Percentiles rank a stretch among this genome's conserved stretches.
Conservation (phyloP, 2,113 vertebrate genomes). For the Riparia riparia region DNA sequence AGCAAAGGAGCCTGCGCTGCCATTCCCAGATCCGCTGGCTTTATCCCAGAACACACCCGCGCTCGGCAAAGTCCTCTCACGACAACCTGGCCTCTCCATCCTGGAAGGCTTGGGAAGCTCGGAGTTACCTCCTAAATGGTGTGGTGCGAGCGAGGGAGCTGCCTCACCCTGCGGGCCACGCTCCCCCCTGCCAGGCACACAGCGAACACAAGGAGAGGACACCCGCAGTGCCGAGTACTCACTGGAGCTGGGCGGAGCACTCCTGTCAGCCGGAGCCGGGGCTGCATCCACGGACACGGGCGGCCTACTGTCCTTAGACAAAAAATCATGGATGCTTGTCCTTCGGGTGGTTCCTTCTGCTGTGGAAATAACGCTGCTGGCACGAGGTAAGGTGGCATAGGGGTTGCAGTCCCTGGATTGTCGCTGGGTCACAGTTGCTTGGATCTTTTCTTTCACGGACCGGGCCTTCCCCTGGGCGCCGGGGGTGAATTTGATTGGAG, state of each 20-base stretch:
- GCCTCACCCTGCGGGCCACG: conserved; percentile 1
- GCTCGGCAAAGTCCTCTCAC: conserved; percentile 79
- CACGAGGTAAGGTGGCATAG: conserved; percentile 90
- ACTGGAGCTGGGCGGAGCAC: conserved; percentile 84
- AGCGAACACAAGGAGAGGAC: conserved; percentile 58
- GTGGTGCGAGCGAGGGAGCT: neutral
- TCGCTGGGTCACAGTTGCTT: conserved; percentile 69
- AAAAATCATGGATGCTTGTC: conserved; percentile 96
- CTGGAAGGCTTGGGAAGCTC: conserved; percentile 75
- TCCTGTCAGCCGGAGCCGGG: conserved; percentile 76
- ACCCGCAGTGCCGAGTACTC: conserved; percentile 87
- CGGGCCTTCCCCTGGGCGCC: conserved; percentile 81
- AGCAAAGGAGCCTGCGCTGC: conserved; percentile 13
- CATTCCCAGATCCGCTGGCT: conserved; percentile 71
- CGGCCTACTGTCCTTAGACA: conserved; percentile 91
- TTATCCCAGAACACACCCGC: conserved; percentile 77
- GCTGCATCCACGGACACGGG: conserved; percentile 87
- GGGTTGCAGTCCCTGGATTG: conserved; percentile 83
- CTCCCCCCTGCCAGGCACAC: conserved; percentile 50
- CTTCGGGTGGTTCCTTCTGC: conserved; percentile 93
- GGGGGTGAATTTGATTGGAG: conserved; percentile 74
- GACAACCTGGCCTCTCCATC: conserved; percentile 77
- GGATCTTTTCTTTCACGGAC: conserved; percentile 83
- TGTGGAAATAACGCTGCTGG: conserved; percentile 97
- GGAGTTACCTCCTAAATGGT: neutral